Evolutionary conservation across 2,797 vertebrate genomes (phyloP), one percentile per base, ranked within the genome.

Genomic region (Hafferia zeledoni): DNA sequence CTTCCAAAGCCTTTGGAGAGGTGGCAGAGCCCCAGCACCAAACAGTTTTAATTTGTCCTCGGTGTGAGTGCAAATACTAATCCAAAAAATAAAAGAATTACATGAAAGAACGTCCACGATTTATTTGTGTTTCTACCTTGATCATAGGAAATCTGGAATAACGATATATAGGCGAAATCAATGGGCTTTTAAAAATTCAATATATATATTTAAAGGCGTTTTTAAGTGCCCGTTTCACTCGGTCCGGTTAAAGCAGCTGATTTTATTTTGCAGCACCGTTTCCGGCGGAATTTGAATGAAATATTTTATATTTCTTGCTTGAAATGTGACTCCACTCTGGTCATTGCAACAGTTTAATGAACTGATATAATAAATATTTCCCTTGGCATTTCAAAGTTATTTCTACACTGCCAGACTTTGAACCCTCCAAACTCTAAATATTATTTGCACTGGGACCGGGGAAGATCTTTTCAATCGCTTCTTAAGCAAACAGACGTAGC

Each of bases 321-420:
- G 87, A 63, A 96, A 82, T 15, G 91, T 37, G 93, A 56, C 81
- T 93, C 89, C 87, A 15, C 89, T 81, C 70, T n/a, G 84, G 78
- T 30, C 67, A 25, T 39, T 43, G 87, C 94, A 94, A 67, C 93
- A 91, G 70, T 95, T 94, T 96, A 95, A 96, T 94, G 95, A 96
- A 96, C 93, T 94, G 93, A 87, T 84, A 85, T 94, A 94, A 96
- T 94, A 96, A 96, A 95, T 96, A 96, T 96, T 95, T 96, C 93
- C 95, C 95, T 95, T 95, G 95, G 95, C 91, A 35, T 43, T 95
- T 81, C 84, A 7, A 68, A 94, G 95, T 94, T 94, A 89, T 95
- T 96, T 91, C 93, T 94, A 17, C 81, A 8, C 94, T 56, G 89
- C 74, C 89, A 92, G 93, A 93, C 89, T 94, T 75, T 35, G 70